Conservation (phyloP, 2,113 vertebrate species). For the Nibea coibor region DNA sequence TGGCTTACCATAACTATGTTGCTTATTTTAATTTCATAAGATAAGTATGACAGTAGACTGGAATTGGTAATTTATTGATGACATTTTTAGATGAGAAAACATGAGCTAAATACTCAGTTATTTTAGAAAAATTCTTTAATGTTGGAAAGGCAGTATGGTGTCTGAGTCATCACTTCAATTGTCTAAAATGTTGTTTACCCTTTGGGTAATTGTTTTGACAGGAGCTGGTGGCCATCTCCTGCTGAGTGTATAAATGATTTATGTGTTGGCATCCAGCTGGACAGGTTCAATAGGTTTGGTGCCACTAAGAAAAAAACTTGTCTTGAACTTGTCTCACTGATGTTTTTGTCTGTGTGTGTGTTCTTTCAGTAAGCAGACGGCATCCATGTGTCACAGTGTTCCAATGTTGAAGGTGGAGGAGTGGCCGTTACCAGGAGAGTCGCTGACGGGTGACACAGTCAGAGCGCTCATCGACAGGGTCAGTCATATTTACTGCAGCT, state of each 20-base stretch:
- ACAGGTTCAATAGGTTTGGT: neutral
- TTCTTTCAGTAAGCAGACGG: conserved; percentile 81
- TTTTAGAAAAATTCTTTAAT: neutral
- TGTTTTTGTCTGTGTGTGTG: conserved; percentile 15
- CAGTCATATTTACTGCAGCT: conserved; percentile 41
- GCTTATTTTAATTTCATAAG: conserved; percentile 5
- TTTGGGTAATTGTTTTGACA: conserved; percentile 44
- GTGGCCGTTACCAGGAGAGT: conserved; percentile 89
- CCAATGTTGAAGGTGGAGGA: conserved; percentile 93
- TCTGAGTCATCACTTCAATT: neutral
- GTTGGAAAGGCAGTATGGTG: neutral
- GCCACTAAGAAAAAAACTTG: neutral
- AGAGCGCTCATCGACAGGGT: conserved; percentile 93
- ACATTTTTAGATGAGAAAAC: neutral
- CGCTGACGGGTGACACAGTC: conserved; percentile 87
- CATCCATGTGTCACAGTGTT: conserved; percentile 85
- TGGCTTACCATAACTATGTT: neutral
- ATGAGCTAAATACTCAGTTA: neutral
- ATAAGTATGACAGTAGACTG: neutral
- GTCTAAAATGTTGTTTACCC: conserved; percentile 25
- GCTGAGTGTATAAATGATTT: conserved; percentile 49
- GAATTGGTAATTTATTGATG: neutral
- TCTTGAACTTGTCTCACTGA: neutral
- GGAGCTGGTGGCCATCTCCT: conserved; percentile 29
- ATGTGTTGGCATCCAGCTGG: conserved; percentile 41